These are phyloP conservation scores for Hydrochoerus hydrochaeris DNA, from an alignment of 2,113 vertebrate genomes.

Conservation along the genomic window DNA sequence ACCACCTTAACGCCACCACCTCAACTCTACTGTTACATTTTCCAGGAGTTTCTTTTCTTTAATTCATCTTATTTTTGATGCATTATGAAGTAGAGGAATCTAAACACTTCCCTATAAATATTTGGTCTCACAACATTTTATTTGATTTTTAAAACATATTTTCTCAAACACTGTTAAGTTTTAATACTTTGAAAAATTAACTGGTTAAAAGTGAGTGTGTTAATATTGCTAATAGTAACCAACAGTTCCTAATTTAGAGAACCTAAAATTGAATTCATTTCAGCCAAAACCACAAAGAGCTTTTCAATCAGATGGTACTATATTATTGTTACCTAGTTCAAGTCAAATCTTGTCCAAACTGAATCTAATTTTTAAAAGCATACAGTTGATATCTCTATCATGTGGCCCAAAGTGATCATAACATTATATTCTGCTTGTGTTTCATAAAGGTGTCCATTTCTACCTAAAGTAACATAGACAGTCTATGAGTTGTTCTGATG, in stretches of 20 bases:
- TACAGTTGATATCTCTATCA: not conserved
- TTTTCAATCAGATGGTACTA: not conserved
- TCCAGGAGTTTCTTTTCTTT: too few relatives aligned
- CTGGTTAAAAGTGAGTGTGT: not conserved
- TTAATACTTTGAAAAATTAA: not conserved
- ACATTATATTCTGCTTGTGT: not conserved
- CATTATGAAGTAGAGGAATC: not conserved
- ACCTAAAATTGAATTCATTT: not conserved
- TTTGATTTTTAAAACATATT: slow-evolving; percentile 1
- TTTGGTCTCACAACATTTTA: not conserved
- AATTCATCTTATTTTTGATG: not conserved
- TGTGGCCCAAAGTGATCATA: not conserved
- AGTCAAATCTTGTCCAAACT: not conserved
- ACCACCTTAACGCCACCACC: too few relatives aligned
- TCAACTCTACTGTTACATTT: too few relatives aligned
- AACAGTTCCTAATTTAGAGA: not conserved
- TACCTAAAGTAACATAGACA: not conserved
- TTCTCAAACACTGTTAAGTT: not conserved
- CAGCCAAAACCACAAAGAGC: not conserved
- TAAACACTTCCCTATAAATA: not conserved
- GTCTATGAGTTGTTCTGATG: not conserved
- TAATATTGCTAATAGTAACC: not conserved
- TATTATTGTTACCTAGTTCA: not conserved
- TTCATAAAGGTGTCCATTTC: not conserved
- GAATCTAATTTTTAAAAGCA: not conserved